These are phyloP conservation scores for Leptosomus discolor DNA, from an alignment of 2,113 vertebrate species.

Conservation along the genomic window DNA sequence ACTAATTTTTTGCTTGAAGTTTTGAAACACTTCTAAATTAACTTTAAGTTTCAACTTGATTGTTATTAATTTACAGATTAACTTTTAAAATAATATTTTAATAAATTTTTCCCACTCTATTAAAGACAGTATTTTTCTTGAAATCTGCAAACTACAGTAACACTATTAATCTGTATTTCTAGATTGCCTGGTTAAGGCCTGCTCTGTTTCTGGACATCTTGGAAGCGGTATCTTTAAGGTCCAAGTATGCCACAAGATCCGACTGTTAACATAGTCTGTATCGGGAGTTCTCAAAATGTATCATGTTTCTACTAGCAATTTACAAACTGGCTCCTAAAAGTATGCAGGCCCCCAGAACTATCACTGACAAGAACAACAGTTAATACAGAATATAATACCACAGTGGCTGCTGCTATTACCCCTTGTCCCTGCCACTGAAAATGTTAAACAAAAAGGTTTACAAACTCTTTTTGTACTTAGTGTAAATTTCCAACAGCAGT, in stretches of 20 bases:
- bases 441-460: not conserved
- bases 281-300: not conserved
- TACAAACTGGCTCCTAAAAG: not conserved
- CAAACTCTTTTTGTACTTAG: not conserved
- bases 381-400: not conserved
- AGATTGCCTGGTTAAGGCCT: not conserved
- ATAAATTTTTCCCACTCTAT: not conserved
- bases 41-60: not conserved
- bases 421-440: not conserved
- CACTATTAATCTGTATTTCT: not conserved
- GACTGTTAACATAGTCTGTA: not conserved
- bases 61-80: not conserved
- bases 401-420: not conserved
- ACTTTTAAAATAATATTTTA: not conserved
- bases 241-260: not conserved
- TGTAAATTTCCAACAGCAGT: not conserved
- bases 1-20: not conserved
- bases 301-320: not conserved
- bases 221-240: not conserved
- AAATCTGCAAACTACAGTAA: not conserved
- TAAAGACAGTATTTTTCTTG: not conserved
- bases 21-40: not conserved
- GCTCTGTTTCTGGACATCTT: not conserved
- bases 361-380: not conserved
- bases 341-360: not conserved